phyloP scores from a whole-genome alignment of 2,797 vertebrate genomes.

The Sebastes dallii region DNA sequence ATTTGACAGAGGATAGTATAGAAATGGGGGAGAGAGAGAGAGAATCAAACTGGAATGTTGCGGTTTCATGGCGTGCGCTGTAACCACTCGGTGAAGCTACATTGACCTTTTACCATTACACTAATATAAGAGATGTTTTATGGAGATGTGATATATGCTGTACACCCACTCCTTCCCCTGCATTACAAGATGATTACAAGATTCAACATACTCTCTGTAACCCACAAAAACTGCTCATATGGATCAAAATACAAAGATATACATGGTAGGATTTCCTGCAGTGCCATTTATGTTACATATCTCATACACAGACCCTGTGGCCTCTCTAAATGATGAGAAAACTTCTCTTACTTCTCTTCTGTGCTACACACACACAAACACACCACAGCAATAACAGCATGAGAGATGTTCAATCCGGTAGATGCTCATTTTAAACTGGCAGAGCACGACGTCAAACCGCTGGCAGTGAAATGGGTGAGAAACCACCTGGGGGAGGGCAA shows the following conservation, averaged over 20 bases:
- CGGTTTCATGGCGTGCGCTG: too few species aligned
- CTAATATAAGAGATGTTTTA: not conserved
- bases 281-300: not conserved
- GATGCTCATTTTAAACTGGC: not conserved
- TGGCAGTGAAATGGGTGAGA: not conserved
- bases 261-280: not conserved
- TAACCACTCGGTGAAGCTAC: not conserved
- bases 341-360: not conserved
- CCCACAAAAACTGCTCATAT: not conserved
- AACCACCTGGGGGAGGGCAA: constrained; percentile 3
- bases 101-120: not conserved
- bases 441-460: not conserved
- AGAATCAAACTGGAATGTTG: not conserved
- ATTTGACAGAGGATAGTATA: not conserved
- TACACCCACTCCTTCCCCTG: not conserved
- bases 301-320: not conserved
- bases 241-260: not conserved
- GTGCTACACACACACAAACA: accelerated
- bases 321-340: not conserved
- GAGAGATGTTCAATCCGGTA: not conserved
- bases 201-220: not conserved
- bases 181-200: not conserved
- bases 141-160: not conserved
- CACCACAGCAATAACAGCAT: not conserved
- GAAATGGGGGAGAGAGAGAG: not conserved